Evolutionary conservation across 2,888 invertebrate species (phyloP).

Genomic region (Rhyacophila evoluta): DNA sequence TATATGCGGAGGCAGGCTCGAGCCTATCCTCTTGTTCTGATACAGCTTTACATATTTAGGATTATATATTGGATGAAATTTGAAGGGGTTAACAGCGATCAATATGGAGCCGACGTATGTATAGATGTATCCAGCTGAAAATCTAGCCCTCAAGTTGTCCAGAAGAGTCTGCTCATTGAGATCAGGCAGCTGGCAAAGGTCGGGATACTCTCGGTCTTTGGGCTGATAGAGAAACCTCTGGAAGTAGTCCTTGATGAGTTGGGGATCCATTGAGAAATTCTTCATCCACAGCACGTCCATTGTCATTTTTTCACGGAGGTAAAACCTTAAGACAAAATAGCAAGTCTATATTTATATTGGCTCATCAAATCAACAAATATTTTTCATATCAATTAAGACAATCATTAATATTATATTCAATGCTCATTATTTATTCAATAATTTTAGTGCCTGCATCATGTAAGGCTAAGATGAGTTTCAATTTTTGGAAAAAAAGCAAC

Average conservation of each 20-base stretch:
- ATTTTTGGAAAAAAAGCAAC: too few relatives aligned
- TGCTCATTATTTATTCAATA: too few relatives aligned
- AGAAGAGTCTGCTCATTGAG: slow-evolving; percentile 93
- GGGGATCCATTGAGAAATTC: slow-evolving; percentile 89
- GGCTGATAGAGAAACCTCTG: slow-evolving; percentile 92
- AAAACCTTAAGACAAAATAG: slow-evolving; percentile 87
- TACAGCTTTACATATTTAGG: slow-evolving; percentile 97
- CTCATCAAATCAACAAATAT: too few relatives aligned
- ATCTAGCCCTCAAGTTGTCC: slow-evolving; percentile 90
- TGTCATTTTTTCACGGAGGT: slow-evolving; percentile 86
- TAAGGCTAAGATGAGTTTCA: too few relatives aligned
- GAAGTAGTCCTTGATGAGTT: slow-evolving; percentile 93
- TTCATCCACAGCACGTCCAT: slow-evolving; percentile 86
- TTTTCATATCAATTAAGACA: too few relatives aligned
- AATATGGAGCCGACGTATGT: slow-evolving; percentile 96
- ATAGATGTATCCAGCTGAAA: slow-evolving; percentile 93
- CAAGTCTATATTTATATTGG: too few relatives aligned
- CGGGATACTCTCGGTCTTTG: slow-evolving; percentile 93
- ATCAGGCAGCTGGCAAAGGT: slow-evolving; percentile 94
- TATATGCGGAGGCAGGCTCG: slow-evolving; percentile 95
- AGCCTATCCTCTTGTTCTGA: slow-evolving; percentile 91
- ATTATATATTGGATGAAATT: slow-evolving; percentile 97
- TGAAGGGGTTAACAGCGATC: slow-evolving; percentile 94
- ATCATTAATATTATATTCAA: too few relatives aligned
- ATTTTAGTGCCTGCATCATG: too few relatives aligned